Base-by-base conservation (phyloP, 1,140 invertebrate genomes). In the Diorhabda carinulata region DNA sequence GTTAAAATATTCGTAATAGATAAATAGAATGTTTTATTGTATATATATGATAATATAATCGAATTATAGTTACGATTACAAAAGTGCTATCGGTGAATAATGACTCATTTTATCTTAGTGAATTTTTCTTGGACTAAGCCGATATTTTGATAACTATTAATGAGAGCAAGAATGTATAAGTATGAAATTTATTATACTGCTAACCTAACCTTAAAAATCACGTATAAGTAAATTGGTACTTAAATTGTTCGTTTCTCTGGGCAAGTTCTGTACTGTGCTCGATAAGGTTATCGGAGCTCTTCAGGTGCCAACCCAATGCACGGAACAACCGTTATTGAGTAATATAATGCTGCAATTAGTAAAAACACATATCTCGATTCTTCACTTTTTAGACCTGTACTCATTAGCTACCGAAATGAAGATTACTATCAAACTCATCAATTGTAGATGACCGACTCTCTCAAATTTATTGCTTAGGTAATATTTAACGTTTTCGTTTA, bases 211-310 rank as follows among this genome's bases (percentile, higher is more conserved):
- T 25, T 25, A 25, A 25, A 25, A 25, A 25, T 25, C 25, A 25
- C 25, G 25, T 25, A 25, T 25, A 25, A 25, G 25, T 25, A 25
- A 25, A 25, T 25, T 25, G 1, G 25, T 25, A 25, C 25, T 25
- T 25, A 25, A 25, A 25, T 25, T 25, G 25, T 25, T 25, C 25
- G 25, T 25, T 25, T 25, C 25, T 25, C 6, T 52, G 47, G 47
- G 47, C 47, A 52, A n/a, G 47, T 52, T 52, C 47, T 52, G 47
- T n/a, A 52, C 47, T 52, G n/a, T n/a, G 25, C 77, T 77, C 76
- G 77, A 78, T 78, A 78, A 78, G 76, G 76, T 77, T 78, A 77
- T 77, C 76, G 75, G 8, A 59, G 70, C 74, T 77, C 70, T 74
- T 76, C 70, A 77, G 71, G 74, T 76, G 76, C 70, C 71, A 72